Base-by-base conservation (phyloP, 1,140 invertebrate species). In the Eueides isabella region DNA sequence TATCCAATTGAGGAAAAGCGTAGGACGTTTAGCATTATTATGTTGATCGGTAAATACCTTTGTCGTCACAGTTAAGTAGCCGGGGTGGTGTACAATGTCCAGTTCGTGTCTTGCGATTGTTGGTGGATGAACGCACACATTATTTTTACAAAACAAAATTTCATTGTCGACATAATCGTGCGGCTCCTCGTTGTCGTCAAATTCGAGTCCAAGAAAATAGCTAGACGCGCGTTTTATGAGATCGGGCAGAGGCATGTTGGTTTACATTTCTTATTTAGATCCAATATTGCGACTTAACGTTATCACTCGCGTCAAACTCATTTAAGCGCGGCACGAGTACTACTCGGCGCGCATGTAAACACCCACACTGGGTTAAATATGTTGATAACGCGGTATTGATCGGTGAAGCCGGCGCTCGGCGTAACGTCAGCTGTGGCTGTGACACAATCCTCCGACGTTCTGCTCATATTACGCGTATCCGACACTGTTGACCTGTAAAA, bases 81-180 rank as follows among this genome's bases (percentile, higher is more conserved):
- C 98, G 5, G 98, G 98, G 92, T 98, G 96, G 85, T 99, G 98
- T 2, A 97, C 94, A 28, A 97, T 95, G 76, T 98, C 97, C 33
- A 96, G 95, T 78, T 97, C 96, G 80, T 96, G 96, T 19, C 97
- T 94, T 12, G 97, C 94, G 19, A 97, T 94, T 0, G 96, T 96
- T 61, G 97, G 97, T 2, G 98, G 98, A 94, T 99, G 98, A 28
- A 99, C 98, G 92, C 98, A 99, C 11, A 99, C 98, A 93, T 99
- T 99, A 87, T 99, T 99, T 88, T 97, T 97, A 88, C 97, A 97
- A 85, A 97, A 98, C 7, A 97, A 93, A 71, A 97, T 95, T 94
- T 98, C 97, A 77, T 97, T 97, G 91, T 97, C 96, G 83, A 96
- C 96, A 82, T 96, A 97, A 75, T 94, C 92, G 38, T 92, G 93